Base-by-base conservation (phyloP, 2,113 vertebrate species). In the Pelobates fuscus region DNA sequence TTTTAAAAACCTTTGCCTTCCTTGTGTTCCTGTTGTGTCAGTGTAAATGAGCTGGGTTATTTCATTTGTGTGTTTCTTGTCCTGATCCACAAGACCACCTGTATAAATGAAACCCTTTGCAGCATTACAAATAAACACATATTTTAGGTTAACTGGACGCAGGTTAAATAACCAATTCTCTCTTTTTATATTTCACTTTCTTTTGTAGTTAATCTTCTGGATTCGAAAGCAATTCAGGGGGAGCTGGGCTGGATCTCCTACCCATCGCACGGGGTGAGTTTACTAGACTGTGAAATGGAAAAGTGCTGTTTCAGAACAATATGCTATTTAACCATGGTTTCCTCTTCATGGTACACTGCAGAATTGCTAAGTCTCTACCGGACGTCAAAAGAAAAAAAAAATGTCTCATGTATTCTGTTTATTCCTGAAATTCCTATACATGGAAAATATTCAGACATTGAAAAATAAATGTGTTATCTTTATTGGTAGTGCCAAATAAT, bases 181-280 rank as follows among this genome's bases (percentile, higher is more conserved):
- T 82, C 88, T 88, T 84, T 89, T 84, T 89, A 86, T 82, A 59
- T 79, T 83, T 71, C 89, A 15, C 89, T 81, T 82, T 86, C 84
- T 81, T 82, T 82, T 89, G 79, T 87, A 98, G 97, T 99, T 82
- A 98, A 98, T 92, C 94, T 99, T 78, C 91, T 99, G 92, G 95
- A 99, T 91, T 99, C 97, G 54, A 99, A 98, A 92, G 92, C 96
- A 82, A 96, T 96, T 90, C 96, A 98, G 91, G 96, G 96, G 76
- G 97, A 99, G 89, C 90, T 99, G 83, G 94, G 96, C 86, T 99
- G 97, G 97, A 98, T 99, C 86, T 98, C 97, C 86, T 98, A 96
- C 82, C 97, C 97, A 61, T 88, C 92, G 54, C 96, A 98, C 58
- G 97, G 97, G 94, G 97, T 99, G 87, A 96, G 97, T 98, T 83